Evolutionary conservation across 92 coral and sea anemone genomes (phyloP), one percentile per base, ranked within the genome.

Genomic region (Scolanthus callimorphus): DNA sequence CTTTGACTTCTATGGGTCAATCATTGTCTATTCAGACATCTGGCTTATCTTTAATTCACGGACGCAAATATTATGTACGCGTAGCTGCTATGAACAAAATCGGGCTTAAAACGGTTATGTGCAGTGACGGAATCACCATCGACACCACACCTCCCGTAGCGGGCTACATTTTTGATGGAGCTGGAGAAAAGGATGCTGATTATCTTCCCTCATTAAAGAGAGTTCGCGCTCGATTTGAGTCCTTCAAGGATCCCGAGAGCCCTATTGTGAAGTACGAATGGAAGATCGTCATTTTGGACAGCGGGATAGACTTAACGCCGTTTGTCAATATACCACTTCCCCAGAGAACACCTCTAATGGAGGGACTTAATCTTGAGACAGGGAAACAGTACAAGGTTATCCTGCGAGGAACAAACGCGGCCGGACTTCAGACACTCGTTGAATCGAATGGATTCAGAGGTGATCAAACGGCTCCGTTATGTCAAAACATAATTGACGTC

Each of bases 201-300:
- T 91, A 44, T 63, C 63, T 83, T 0, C 83, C 96, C 20, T 88
- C 97, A 9, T 26, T 79, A 23, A 78, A 79, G 51, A 79, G 89
- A 26, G 85, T 88, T 20, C 80, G 85, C 22, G 97, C 86, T 28
- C 83, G 48, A 39, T 91, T 71, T 39, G 71, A 49, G 17, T 60
- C 59, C 13, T 91, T 91, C 45, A 28, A 63, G n/a, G 97, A 91
- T 60, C 25, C 60, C 3, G 86, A 91, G 59, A 91, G 97, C 55
- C 92, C 97, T 28, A 60, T 91, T n/a, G 84, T 69, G 25, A 82
- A 66, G 39, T 91, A 88, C 59, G 97, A 88, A 25, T 91, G 96
- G 96, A 75, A 82, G 39, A 47, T 91, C 25, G 63, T 74, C 1
- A 31, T 60, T 22, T 61, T 71, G 45, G 65, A 51, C 23, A 54